phyloP scores from a whole-genome alignment of 2,113 vertebrate species.

The Rhea pennata region DNA sequence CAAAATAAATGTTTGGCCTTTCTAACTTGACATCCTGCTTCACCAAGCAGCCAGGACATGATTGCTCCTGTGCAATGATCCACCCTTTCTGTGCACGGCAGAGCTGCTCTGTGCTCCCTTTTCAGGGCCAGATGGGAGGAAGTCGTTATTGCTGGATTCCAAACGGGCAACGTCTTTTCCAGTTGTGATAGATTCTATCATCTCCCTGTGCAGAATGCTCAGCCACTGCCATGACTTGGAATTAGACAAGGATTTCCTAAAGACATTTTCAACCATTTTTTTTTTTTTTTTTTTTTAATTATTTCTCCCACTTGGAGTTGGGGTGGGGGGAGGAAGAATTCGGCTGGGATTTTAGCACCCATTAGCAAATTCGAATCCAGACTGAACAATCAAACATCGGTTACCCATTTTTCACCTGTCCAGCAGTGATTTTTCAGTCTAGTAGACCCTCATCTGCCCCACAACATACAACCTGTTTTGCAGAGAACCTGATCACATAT shows the following conservation, averaged over 20 bases:
- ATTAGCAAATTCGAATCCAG: background rate
- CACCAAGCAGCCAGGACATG: background rate
- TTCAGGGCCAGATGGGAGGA: background rate
- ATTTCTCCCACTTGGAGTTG: background rate
- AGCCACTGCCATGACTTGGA: background rate
- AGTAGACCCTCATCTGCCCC: background rate
- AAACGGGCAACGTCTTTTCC: slow-evolving; percentile 42
- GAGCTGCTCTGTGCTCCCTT: background rate
- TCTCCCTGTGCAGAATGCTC: background rate
- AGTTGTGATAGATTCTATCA: background rate
- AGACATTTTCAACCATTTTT: background rate
- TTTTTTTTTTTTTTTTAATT: background rate
- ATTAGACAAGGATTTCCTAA: background rate
- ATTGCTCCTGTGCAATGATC: background rate
- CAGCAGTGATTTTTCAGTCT: background rate
- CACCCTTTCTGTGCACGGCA: background rate
- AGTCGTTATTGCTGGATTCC: background rate
- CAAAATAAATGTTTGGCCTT: background rate
- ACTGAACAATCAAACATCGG: background rate
- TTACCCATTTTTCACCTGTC: background rate
- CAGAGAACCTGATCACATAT: background rate
- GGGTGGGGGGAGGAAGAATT: background rate
- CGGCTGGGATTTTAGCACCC: background rate
- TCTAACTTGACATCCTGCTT: background rate
- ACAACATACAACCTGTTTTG: rapidly evolving